Evolutionary conservation across 2,797 vertebrate genomes (phyloP).

Genomic region (Menidia menidia): DNA sequence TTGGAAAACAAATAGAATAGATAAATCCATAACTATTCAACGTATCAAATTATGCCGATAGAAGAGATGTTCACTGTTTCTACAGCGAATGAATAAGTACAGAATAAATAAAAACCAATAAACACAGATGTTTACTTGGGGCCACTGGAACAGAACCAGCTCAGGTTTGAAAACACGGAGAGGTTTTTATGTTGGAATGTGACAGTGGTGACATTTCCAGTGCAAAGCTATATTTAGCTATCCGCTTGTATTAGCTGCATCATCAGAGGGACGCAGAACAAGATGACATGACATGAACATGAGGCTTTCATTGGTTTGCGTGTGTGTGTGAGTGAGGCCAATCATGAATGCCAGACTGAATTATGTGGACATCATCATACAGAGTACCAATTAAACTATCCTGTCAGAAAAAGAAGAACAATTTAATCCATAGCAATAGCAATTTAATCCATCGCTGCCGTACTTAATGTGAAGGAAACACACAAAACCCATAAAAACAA

Average conservation of each 20-base stretch:
- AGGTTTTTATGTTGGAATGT: conserved; percentile 37
- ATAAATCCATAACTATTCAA: background rate
- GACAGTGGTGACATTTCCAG: conserved; percentile 59
- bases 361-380: conserved; percentile 6
- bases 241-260: conserved; percentile 50
- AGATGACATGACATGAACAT: conserved; percentile 62
- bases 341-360: conserved; percentile 20
- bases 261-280: conserved; percentile 57
- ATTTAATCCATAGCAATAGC: background rate
- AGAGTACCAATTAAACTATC: background rate
- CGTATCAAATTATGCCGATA: background rate
- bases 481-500: background rate
- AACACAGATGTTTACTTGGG: conserved; percentile 15
- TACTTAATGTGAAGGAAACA: conserved; percentile 1
- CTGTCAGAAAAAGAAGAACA: background rate
- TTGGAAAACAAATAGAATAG: background rate
- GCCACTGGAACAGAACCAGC: conserved; percentile 12
- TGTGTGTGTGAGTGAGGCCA: conserved; percentile 14
- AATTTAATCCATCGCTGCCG: background rate
- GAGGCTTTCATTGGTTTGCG: conserved; percentile 44
- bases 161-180: conserved; percentile 7
- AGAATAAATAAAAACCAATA: too few species aligned
- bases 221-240: conserved; percentile 64
- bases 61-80: background rate
- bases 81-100: background rate